Conservation (phyloP, 2,888 invertebrate genomes). For the Salpingus planirostris region DNA sequence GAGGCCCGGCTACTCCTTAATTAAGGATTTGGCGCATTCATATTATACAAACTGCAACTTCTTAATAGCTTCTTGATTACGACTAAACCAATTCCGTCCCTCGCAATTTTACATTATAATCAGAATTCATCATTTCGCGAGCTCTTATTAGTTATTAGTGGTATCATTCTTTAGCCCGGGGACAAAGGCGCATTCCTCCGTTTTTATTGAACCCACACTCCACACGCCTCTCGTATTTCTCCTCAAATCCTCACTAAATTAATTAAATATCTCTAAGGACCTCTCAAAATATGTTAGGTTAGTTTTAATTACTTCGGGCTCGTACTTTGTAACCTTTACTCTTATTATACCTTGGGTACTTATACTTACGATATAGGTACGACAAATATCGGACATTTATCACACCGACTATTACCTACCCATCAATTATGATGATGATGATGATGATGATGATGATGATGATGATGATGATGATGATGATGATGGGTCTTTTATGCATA, state of each 20-base stretch:
- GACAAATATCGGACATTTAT: slow-evolving; percentile 10
- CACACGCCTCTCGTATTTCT: slow-evolving; percentile 9
- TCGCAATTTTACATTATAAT: slow-evolving; percentile 18
- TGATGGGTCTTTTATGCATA: too few species aligned
- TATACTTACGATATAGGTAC: too few species aligned
- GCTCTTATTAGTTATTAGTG: slow-evolving; percentile 14
- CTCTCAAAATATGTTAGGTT: slow-evolving; percentile 14
- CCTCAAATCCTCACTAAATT: slow-evolving; percentile 21
- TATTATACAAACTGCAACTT: slow-evolving; percentile 30
- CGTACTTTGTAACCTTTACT: slow-evolving; percentile 12
- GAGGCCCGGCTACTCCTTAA: slow-evolving; percentile 31
- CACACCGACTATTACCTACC: too few species aligned
- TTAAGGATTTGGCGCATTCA: slow-evolving; percentile 33
- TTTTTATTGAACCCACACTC: slow-evolving; percentile 12
- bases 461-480: too few species aligned
- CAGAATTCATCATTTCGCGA: slow-evolving; percentile 11
- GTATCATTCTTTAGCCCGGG: slow-evolving; percentile 8
- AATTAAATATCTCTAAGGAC: slow-evolving; percentile 21
- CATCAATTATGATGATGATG: too few species aligned
- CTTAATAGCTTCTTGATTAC: slow-evolving; percentile 29
- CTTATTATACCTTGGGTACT: too few species aligned
- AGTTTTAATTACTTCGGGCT: slow-evolving; percentile 18
- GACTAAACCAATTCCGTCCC: slow-evolving; percentile 18
- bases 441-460: too few species aligned
- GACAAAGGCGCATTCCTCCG: slow-evolving; percentile 10